Evolutionary conservation across 2,888 invertebrate genomes (phyloP).

Genomic region (Drosophila atripex): DNA sequence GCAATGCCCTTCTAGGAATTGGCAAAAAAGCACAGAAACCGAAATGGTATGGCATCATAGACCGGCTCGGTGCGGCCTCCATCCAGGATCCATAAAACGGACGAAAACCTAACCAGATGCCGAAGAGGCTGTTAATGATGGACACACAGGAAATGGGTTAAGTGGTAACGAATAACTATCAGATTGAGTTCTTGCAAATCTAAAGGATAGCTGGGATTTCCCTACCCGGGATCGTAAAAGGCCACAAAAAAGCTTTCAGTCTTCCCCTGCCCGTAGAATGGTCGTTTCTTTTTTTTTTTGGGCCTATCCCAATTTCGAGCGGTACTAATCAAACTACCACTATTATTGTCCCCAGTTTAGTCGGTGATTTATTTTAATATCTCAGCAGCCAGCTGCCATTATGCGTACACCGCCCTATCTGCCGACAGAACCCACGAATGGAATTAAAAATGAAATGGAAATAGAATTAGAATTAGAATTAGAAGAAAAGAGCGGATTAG

Average conservation of each 20-base stretch:
- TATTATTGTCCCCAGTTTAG: constrained; percentile 58
- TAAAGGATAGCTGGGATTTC: constrained; percentile 6
- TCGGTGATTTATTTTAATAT: constrained; percentile 62
- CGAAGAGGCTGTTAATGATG: constrained; percentile 60
- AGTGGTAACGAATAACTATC: constrained; percentile 33
- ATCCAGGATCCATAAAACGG: constrained; percentile 65
- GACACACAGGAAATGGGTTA: constrained; percentile 59
- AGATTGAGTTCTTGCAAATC: neutral
- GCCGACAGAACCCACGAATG: neutral
- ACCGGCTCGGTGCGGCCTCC: constrained; percentile 10
- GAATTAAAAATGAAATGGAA: constrained; percentile 11
- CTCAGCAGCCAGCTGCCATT: constrained; percentile 28
- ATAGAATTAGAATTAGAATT: constrained; percentile 19
- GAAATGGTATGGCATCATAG: constrained; percentile 35
- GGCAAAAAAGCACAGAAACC: constrained; percentile 47
- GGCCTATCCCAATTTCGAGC: constrained; percentile 26
- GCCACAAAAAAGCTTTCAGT: constrained; percentile 5
- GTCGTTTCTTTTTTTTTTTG: neutral
- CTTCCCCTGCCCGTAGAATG: too few relatives aligned
- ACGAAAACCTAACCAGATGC: constrained; percentile 16
- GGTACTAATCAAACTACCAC: constrained; percentile 19
- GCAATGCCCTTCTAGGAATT: constrained; percentile 55
- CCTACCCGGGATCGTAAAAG: constrained; percentile 16
- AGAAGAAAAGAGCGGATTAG: constrained; percentile 22
- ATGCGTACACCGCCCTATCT: constrained; percentile 30